Evolutionary conservation across 2,888 invertebrate species (phyloP), one percentile per base, ranked within the genome.

Genomic region (Acrobasis repandana): DNA sequence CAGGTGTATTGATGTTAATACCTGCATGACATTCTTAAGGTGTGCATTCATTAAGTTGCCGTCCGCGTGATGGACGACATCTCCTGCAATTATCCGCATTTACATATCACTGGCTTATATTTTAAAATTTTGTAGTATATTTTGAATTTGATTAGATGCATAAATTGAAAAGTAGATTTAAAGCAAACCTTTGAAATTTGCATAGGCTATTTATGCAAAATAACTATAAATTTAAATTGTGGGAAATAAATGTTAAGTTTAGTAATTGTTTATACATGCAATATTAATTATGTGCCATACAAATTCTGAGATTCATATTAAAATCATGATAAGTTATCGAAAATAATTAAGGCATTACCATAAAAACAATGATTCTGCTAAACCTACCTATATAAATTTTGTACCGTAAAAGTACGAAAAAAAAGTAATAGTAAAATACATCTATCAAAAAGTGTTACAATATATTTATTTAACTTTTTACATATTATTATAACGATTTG

Each of bases 1-100:
- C 77, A 79, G 78, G 75, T 80, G 77, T 64, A 67, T 65, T 64
- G 57, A 61, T 62, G 63, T 46, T 51, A 52, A 51, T 65, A 56
- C 65, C 56, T 51, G 58, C 52, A 60, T 16, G 57, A 58, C 34
- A 52, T 50, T 43, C 57, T 58, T 43, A 58, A 57, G 59, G 60
- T 57, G 47, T 57, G 56, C 60, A 60, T 60, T 34, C 11, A 60
- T 60, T 60, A 60, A 15, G 34, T 15, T 9, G 47, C 57, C 47
- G 47, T 58, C 36, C 34, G 8, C 10, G 33, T 47, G 57, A 58
- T 58, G 33, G 47, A 48, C 14, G 48, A 48, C 48, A 48, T 58
- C 16, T 18, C 14, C 33, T 33, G 54, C 16, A 28, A 50, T 38
- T 38, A 54, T 54, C 20, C 36, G 34, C 34, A 54, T 54, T 54